Evolutionary conservation across 2,113 vertebrate species (phyloP), one percentile per base, ranked within the genome.

Genomic region (Reinhardtius hippoglossoides): DNA sequence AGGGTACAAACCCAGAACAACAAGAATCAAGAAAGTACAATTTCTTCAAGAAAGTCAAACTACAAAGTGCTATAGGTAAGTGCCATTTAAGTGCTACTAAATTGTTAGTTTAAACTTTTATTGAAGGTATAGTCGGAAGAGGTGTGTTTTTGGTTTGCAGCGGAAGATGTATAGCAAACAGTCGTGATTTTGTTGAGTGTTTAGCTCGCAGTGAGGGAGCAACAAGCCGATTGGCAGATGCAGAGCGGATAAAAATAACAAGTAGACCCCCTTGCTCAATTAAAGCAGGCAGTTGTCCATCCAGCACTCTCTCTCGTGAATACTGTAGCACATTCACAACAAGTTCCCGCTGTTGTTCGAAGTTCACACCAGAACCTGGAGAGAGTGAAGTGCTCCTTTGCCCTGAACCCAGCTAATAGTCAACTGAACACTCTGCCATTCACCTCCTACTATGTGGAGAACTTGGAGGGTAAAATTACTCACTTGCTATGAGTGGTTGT

Each of bases 321-420:
- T 44, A 68, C 72, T 71, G 55, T 27, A 40, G 52, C 59, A 31
- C 48, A 46, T 57, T 76, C 61, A 76, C 77, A 60, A 80, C 76
- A 74, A 87, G 66, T 63, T 60, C 4, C 27, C 64, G 67, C 67
- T 10, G 56, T 27, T 58, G 70, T 44, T 71, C 67, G 20, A 7
- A 58, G 74, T 81, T 82, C 58, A 26, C 16, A 56, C 2, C 24
- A 76, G 77, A 57, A 83, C 60, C 56, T 40, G 15, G 66, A 73
- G 8, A 48, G 74, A 75, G 23, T 35, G 62, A 80, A 78, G 65
- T n/a, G 54, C 44, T 18, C 24, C 64, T 70, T 78, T 72, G 73
- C 80, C 60, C 72, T 9, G 14, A 67, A 57, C 1, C 50, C 50
- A 54, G 46, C 35, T 42, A 46, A 67, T 15, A 58, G 46, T 78